A percentile compares a stretch with the other conserved stretches of the same genome.
phyloP scores from a whole-genome alignment of 2,113 vertebrate species.

The Polypterus senegalus region DNA sequence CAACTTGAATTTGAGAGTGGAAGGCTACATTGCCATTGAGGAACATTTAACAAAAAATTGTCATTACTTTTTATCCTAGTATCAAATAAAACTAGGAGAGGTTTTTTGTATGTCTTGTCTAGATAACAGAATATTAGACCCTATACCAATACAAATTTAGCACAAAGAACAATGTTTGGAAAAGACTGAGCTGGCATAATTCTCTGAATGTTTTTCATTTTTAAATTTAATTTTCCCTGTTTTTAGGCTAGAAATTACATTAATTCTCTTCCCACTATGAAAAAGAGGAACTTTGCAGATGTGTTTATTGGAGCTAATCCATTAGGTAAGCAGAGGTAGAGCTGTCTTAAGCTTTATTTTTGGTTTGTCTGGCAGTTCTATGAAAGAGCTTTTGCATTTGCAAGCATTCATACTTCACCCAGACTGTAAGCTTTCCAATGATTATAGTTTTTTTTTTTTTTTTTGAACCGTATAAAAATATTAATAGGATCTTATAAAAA shows the following conservation, averaged over 20 bases:
- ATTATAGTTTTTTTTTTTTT: neutral
- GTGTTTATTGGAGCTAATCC: constrained; percentile 97
- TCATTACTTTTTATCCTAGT: too few relatives aligned
- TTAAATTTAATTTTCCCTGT: constrained; percentile 1
- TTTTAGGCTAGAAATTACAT: constrained; percentile 92
- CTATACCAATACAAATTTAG: too few relatives aligned
- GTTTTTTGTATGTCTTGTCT: too few relatives aligned
- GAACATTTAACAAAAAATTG: too few relatives aligned
- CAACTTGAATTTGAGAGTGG: too few relatives aligned
- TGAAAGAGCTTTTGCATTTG: neutral
- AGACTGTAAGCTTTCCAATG: neutral
- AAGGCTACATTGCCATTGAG: too few relatives aligned
- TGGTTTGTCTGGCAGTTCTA: neutral
- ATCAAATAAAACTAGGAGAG: too few relatives aligned
- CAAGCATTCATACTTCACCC: neutral
- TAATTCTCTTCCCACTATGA: constrained; percentile 84
- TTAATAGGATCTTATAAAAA: too few relatives aligned
- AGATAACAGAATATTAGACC: too few relatives aligned
- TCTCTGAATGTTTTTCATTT: neutral
- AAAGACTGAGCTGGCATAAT: neutral
- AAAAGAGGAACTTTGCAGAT: constrained; percentile 93
- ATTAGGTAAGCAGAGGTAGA: constrained; percentile 55
- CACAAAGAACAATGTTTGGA: too few relatives aligned
- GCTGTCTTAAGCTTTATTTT: neutral
- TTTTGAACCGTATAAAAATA: neutral